These are phyloP conservation scores for Paratrypauchen microcephalus DNA, from an alignment of 2,797 vertebrate genomes.

Conservation along the genomic window DNA sequence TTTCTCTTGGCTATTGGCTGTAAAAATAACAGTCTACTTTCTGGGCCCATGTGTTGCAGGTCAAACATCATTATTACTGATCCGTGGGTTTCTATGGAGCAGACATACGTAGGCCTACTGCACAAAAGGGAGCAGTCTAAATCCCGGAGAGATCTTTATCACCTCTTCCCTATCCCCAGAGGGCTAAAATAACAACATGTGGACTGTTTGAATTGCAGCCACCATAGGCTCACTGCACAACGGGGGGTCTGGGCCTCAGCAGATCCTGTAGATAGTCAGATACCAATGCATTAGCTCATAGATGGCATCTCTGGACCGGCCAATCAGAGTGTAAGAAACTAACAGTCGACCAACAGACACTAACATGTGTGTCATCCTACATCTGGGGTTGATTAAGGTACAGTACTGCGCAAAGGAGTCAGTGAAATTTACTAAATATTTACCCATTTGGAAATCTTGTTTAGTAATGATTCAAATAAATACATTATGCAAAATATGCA, in stretches of 20 bases:
- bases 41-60: conserved; percentile 6
- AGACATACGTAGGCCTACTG: conserved; percentile 21
- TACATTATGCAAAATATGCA: not conserved
- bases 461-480: not conserved
- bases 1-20: conserved; percentile 9
- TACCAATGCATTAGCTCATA: conserved; percentile 33
- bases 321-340: conserved; percentile 38
- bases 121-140: conserved; percentile 59
- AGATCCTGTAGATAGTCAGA: conserved; percentile 53
- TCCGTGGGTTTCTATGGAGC: conserved; percentile 12
- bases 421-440: not conserved
- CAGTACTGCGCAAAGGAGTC: not conserved
- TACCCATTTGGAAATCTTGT: not conserved
- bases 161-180: conserved; percentile 61
- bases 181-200: conserved; percentile 74
- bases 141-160: conserved; percentile 68
- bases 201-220: conserved; percentile 51
- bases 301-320: conserved; percentile 50
- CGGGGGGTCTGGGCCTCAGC: conserved; percentile 54
- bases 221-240: conserved; percentile 43
- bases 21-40: conserved; percentile 14
- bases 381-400: conserved; percentile 62
- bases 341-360: conserved; percentile 33
- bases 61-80: conserved; percentile 19
- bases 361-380: conserved; percentile 30